A percentile compares a stretch with the other conserved stretches of the same genome.
Conservation (phyloP, 2,113 vertebrate species). For the Calyptomena viridis region DNA sequence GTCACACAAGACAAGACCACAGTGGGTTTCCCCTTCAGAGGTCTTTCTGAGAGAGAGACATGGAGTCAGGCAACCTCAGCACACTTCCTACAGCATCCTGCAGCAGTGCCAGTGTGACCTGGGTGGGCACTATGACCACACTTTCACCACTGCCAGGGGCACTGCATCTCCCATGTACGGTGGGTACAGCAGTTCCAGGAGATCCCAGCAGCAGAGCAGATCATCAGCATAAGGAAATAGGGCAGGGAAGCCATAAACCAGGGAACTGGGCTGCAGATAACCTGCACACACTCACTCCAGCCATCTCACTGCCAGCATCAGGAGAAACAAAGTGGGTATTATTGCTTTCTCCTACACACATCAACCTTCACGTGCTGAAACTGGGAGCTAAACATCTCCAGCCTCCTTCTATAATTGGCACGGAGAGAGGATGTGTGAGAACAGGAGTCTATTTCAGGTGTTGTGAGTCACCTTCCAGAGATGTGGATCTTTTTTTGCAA, state of each 20-base stretch:
- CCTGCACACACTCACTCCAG: neutral
- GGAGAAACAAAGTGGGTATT: neutral
- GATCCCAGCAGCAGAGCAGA: neutral
- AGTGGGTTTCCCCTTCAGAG: neutral
- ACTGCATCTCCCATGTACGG: accelerated
- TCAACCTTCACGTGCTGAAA: neutral
- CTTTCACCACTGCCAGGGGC: neutral
- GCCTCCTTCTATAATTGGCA: conserved; percentile 39
- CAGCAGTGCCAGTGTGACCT: neutral
- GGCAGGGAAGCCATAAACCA: neutral
- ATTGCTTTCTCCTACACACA: neutral
- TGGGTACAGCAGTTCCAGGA: accelerated
- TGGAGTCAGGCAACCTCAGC: neutral
- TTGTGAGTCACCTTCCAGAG: conserved; percentile 49
- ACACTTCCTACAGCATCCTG: neutral
- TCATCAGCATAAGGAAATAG: neutral
- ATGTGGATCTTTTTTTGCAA: neutral
- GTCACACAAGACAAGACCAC: too few relatives aligned
- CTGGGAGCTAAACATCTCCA: conserved; percentile 4
- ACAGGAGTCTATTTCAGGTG: conserved; percentile 52
- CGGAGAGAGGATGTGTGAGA: conserved; percentile 24
- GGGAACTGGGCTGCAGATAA: neutral
- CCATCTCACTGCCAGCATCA: neutral
- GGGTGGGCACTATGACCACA: neutral
- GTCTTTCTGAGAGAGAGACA: too few relatives aligned